Evolutionary conservation across 1,140 invertebrate species (phyloP), one percentile per base, ranked within the genome.

Genomic region (Drosophila biarmipes): DNA sequence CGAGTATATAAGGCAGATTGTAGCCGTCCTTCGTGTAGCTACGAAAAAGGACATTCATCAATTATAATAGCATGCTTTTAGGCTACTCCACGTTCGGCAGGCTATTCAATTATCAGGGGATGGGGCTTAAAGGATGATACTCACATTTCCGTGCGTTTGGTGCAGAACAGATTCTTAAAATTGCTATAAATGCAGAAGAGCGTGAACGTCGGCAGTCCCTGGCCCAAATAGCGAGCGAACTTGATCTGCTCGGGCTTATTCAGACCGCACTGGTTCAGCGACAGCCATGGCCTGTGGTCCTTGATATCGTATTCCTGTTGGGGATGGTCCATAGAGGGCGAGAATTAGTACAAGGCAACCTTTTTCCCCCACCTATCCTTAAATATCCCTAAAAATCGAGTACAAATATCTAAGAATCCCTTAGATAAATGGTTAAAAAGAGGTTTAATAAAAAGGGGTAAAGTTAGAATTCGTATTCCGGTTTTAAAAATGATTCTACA

Each of bases 151-250:
- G 90, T 91, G 62, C 91, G 91, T 90, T 92, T 92, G 52, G 91
- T 92, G 86, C 91, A 92, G 58, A 92, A 92, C 17, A 92, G 74
- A 89, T 92, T 92, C 63, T 92, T 92, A 80, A 92, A 92, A 77
- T 92, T 92, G 87, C 91, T 92, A 89, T 92, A 92, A 92, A 92
- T 92, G 91, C 91, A 92, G 68, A 92, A 92, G 61, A 92, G 91
- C 55, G 91, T 92, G 69, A 92, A 92, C 55, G 90, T 91, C 55
- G 91, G 91, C 67, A 92, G 72, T 24, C 91, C 91, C 78, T 91
- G 91, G 43, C 91, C 91, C 68, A 92, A 71, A 82, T 92, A 92
- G 56, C 91, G 86, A 37, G 91, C 91, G 68, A 92, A 92, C 78
- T 92, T 92, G 42, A 92, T 92, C 80, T 92, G 91, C 57, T 92